phyloP scores from a whole-genome alignment of 2,113 vertebrate genomes.

The Manacus vitellinus region DNA sequence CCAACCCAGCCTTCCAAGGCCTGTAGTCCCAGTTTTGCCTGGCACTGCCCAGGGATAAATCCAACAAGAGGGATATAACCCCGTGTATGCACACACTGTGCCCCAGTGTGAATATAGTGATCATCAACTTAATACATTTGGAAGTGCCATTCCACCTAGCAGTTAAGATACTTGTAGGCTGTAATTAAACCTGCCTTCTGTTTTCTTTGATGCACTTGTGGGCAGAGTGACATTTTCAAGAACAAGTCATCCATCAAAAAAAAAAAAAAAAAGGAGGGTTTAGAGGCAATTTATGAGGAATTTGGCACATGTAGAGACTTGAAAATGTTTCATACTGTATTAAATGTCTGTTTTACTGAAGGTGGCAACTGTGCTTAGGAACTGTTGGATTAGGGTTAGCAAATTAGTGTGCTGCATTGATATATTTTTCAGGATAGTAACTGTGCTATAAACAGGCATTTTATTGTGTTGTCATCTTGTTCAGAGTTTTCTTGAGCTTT shows the following conservation, averaged over 20 bases:
- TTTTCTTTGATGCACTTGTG: neutral
- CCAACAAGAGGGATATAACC: neutral
- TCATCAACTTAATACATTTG: neutral
- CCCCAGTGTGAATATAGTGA: neutral
- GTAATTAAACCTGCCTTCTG: neutral
- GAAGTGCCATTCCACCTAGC: neutral
- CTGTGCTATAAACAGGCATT: neutral
- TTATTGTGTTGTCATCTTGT: neutral
- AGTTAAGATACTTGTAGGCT: neutral
- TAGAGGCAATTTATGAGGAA: neutral
- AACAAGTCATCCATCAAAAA: neutral
- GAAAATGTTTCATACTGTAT: neutral
- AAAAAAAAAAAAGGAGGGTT: neutral
- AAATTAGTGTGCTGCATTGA: neutral
- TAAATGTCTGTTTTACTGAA: neutral
- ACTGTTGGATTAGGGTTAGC: neutral
- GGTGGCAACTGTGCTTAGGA: neutral
- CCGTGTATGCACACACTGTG: neutral
- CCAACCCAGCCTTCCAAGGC: neutral
- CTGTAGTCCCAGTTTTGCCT: neutral
- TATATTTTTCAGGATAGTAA: neutral
- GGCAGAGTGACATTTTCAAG: neutral
- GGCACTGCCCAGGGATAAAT: neutral
- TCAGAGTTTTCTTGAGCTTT: neutral
- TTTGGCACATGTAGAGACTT: neutral